phyloP scores from a whole-genome alignment of 2,113 vertebrate genomes.

The Vulpes lagopus region DNA sequence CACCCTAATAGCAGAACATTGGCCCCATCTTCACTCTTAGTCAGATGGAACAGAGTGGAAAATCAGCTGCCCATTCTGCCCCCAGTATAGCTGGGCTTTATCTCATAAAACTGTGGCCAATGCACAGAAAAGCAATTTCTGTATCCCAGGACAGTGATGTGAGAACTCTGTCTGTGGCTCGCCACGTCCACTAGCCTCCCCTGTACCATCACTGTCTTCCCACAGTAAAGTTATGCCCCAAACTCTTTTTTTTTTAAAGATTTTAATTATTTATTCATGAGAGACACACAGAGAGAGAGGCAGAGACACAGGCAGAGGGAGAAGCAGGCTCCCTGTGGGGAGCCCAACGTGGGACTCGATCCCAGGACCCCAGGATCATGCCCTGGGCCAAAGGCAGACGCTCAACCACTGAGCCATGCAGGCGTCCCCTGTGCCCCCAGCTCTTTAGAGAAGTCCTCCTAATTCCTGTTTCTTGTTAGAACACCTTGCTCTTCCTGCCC shows the following conservation, averaged over 20 bases:
- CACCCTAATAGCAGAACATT: not conserved
- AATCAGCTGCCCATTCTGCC: not conserved
- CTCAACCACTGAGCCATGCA: too few species aligned
- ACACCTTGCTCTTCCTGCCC: accelerated
- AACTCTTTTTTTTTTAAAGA: not conserved
- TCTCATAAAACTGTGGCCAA: not conserved
- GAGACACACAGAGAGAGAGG: too few species aligned
- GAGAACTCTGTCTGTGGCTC: too few species aligned
- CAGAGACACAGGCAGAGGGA: too few species aligned
- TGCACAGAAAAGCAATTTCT: not conserved
- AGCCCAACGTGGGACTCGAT: too few species aligned
- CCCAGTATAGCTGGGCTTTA: not conserved
- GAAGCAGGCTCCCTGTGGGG: too few species aligned
- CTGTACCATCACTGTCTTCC: not conserved
- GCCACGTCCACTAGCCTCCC: accelerated
- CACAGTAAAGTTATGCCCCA: accelerated
- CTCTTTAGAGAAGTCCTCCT: not conserved
- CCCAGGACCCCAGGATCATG: too few species aligned
- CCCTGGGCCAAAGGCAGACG: too few species aligned
- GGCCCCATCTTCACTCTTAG: not conserved
- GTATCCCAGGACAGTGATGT: not conserved
- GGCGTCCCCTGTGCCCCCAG: too few species aligned
- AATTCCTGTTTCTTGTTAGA: too few species aligned
- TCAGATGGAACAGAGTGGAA: not conserved
- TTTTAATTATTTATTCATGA: too few species aligned